A percentile compares a stretch with the other conserved stretches of the same genome.
These are phyloP conservation scores for Hypolimnas misippus DNA, from an alignment of 2,888 invertebrate species.

Conservation along the genomic window DNA sequence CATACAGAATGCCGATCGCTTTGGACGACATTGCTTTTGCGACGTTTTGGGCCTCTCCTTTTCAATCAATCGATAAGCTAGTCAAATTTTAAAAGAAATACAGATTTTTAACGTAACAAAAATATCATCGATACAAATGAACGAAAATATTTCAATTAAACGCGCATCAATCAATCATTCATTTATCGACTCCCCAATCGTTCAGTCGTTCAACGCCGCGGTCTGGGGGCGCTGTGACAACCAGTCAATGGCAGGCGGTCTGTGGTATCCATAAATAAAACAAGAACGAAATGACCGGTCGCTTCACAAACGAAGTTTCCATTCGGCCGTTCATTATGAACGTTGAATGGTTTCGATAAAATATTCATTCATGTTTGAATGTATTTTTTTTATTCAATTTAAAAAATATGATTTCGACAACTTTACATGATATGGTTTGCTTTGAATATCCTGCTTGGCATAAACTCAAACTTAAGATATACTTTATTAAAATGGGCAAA, in stretches of 20 bases:
- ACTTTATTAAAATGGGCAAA: too few relatives aligned
- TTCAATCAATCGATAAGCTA: too few relatives aligned
- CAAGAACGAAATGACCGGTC: constrained; percentile 6
- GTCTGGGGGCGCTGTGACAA: constrained; percentile 8
- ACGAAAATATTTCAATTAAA: constrained; percentile 8
- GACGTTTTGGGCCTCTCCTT: too few relatives aligned
- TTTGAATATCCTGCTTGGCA: too few relatives aligned
- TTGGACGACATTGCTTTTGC: too few relatives aligned
- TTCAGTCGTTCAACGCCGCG: constrained; percentile 11
- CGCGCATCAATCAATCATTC: constrained; percentile 6
- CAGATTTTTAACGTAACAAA: too few relatives aligned
- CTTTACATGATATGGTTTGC: too few relatives aligned
- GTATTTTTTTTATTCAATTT: neutral
- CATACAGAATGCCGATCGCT: too few relatives aligned
- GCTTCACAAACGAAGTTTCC: constrained; percentile 8
- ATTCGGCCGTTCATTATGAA: constrained; percentile 11
- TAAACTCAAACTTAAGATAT: too few relatives aligned
- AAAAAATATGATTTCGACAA: too few relatives aligned
- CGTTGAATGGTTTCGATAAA: constrained; percentile 5
- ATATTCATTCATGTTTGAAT: constrained; percentile 7
- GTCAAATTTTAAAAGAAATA: too few relatives aligned
- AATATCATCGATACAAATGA: neutral
- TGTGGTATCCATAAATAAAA: constrained; percentile 12
- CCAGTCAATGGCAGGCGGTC: constrained; percentile 9
- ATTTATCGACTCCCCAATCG: constrained; percentile 2